phyloP scores from a whole-genome alignment of 2,797 vertebrate genomes.

The Halcyon smyrnensis region DNA sequence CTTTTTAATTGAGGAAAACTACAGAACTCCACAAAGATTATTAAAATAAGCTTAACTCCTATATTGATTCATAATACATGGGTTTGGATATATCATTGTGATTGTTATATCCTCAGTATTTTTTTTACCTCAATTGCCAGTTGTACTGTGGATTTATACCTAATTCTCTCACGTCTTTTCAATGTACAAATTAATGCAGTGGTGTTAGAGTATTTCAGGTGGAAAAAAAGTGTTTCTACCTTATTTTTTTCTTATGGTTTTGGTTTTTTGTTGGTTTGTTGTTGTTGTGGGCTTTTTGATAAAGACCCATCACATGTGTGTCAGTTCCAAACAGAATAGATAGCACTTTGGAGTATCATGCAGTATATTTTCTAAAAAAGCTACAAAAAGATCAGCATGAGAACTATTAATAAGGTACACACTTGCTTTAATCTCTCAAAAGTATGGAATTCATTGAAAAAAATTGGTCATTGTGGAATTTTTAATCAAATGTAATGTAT shows the following conservation, averaged over 20 bases:
- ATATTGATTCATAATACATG: not conserved
- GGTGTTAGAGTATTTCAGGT: not conserved
- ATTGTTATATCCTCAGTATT: not conserved
- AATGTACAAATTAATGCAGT: not conserved
- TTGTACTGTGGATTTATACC: not conserved
- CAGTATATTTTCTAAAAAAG: not conserved
- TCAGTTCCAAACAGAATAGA: not conserved
- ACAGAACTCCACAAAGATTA: not conserved
- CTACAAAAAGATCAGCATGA: not conserved
- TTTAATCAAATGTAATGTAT: constrained; percentile 27
- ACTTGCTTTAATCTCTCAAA: constrained; percentile 2
- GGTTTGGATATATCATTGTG: not conserved
- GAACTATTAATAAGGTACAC: not conserved
- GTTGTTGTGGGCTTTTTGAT: not conserved
- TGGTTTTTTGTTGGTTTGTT: not conserved
- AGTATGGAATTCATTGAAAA: not conserved
- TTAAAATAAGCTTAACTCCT: not conserved
- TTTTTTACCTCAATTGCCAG: not conserved
- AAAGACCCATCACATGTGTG: not conserved
- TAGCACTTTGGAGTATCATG: not conserved
- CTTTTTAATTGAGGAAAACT: not conserved
- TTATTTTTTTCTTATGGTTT: not conserved
- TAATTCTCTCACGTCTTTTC: not conserved
- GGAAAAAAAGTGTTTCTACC: not conserved
- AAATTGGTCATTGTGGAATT: not conserved